A percentile compares a stretch with the other conserved stretches of the same genome.
phyloP scores from a whole-genome alignment of 2,797 vertebrate species.

The Loriculus beryllinus region DNA sequence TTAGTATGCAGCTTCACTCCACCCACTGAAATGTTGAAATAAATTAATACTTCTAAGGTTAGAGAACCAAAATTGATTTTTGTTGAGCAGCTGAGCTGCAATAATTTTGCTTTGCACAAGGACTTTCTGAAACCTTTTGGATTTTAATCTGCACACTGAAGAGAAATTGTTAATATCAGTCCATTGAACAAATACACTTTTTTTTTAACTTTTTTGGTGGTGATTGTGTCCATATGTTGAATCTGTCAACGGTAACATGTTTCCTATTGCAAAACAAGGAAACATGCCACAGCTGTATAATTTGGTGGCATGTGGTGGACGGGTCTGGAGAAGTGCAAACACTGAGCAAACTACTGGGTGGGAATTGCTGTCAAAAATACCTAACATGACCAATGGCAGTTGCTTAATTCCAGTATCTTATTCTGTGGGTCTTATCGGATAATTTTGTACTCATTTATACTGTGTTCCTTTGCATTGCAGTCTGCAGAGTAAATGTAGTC shows the following conservation, averaged over 20 bases:
- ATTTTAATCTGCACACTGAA: background rate
- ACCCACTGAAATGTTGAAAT: background rate
- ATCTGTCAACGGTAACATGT: rapidly evolving
- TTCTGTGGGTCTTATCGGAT: background rate
- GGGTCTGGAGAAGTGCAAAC: background rate
- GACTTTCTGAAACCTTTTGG: background rate
- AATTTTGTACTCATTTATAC: background rate
- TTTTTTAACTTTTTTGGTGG: background rate
- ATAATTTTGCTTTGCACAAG: background rate
- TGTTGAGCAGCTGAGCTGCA: background rate
- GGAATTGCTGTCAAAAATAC: background rate
- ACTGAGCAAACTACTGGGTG: background rate
- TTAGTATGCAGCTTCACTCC: background rate
- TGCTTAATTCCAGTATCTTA: background rate
- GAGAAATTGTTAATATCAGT: background rate
- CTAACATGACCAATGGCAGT: too few species aligned
- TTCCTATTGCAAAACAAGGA: background rate
- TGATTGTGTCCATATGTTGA: background rate
- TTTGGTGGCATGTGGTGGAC: background rate
- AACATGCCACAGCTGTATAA: rapidly evolving
- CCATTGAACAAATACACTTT: background rate
- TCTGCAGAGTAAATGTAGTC: background rate
- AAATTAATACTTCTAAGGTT: background rate
- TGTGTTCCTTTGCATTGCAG: background rate
- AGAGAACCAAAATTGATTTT: background rate